Evolutionary conservation across 2,888 invertebrate species (phyloP).

Genomic region (Melanostoma mellinum): DNA sequence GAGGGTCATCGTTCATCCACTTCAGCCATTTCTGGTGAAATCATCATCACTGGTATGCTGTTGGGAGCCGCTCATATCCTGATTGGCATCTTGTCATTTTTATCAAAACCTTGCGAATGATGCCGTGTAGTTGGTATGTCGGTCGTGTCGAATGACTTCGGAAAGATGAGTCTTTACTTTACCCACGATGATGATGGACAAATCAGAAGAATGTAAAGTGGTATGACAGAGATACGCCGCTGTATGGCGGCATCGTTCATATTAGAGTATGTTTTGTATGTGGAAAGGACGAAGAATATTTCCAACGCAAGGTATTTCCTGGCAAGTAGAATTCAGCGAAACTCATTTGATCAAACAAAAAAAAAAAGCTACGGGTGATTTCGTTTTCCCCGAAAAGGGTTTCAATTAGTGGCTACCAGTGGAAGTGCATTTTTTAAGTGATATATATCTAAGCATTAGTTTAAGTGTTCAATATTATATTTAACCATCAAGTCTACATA

Average conservation of each 20-base stretch:
- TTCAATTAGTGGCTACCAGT: too few species aligned
- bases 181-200: conserved; percentile 21
- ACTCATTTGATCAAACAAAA: conserved; percentile 26
- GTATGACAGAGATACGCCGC: conserved; percentile 51
- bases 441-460: too few species aligned
- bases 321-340: conserved; percentile 46
- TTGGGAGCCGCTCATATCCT: conserved; percentile 40
- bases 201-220: conserved; percentile 67
- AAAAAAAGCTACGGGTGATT: not conserved
- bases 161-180: conserved; percentile 29
- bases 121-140: conserved; percentile 44
- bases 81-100: conserved; percentile 70
- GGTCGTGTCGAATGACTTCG: conserved; percentile 49
- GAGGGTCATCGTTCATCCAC: conserved; percentile 46
- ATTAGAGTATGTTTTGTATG: conserved; percentile 14
- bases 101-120: conserved; percentile 63
- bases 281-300: not conserved
- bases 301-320: conserved; percentile 52
- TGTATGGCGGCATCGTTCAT: conserved; percentile 37
- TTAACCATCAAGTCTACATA: too few species aligned
- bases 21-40: conserved; percentile 54
- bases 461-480: too few species aligned
- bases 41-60: conserved; percentile 50
- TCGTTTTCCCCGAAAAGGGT: not conserved
- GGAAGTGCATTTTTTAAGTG: too few species aligned